Conservation (phyloP, 1,140 invertebrate genomes). For the Pogonomyrmex californicus region DNA sequence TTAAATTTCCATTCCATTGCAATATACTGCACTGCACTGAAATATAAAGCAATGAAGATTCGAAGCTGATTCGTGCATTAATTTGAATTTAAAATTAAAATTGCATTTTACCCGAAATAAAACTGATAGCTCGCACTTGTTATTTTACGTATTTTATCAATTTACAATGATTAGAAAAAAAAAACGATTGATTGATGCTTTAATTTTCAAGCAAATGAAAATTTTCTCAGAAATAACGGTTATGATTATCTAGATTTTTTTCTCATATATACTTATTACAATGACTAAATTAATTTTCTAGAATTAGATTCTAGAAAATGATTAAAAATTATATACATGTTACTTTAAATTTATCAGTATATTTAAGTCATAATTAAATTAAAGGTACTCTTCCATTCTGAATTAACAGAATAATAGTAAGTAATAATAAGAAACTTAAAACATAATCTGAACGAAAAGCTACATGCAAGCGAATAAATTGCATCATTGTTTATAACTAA, state of each 20-base stretch:
- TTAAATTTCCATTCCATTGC: not conserved
- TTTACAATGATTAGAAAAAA: slow-evolving; percentile 14
- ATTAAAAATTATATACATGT: slow-evolving; percentile 36
- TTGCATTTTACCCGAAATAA: slow-evolving; percentile 69
- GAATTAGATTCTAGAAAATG: slow-evolving; percentile 1
- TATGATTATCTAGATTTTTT: not conserved
- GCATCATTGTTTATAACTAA: slow-evolving; percentile 1
- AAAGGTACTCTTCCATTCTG: slow-evolving; percentile 82
- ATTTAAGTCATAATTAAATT: slow-evolving; percentile 76
- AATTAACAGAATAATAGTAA: slow-evolving; percentile 72
- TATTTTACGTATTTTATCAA: slow-evolving; percentile 18
- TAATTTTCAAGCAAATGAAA: not conserved
- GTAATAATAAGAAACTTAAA: slow-evolving; percentile 78
- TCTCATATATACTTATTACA: slow-evolving; percentile 13
- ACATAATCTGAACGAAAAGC: slow-evolving; percentile 76
- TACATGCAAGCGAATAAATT: slow-evolving; percentile 1
- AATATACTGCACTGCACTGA: too few relatives aligned
- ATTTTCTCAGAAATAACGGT: not conserved
- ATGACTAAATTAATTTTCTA: not conserved
- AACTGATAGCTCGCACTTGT: not conserved
- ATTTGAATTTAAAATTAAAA: slow-evolving; percentile 63
- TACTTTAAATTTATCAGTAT: not conserved
- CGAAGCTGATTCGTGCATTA: not conserved
- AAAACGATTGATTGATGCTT: slow-evolving; percentile 22
- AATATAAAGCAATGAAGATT: not conserved